phyloP scores from a whole-genome alignment of 1,140 invertebrate species.

The Solenopsis invicta region DNA sequence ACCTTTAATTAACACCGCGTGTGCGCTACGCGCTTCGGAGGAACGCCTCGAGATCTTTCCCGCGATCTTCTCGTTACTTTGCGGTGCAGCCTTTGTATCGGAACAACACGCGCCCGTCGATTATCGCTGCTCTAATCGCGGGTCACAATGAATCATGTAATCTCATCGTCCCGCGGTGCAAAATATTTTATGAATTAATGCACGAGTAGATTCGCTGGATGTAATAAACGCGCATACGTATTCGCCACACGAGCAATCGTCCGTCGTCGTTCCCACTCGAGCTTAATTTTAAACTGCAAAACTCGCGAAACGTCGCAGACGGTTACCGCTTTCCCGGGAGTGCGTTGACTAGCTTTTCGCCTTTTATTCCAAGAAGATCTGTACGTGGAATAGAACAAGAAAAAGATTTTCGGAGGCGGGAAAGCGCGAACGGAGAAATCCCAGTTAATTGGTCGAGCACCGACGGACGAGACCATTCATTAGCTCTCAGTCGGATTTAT shows the following conservation, averaged over 20 bases:
- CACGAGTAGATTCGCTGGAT: constrained; percentile 29
- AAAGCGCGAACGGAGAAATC: constrained; percentile 25
- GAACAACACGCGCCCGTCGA: not conserved
- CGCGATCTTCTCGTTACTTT: not conserved
- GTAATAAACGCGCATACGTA: constrained; percentile 42
- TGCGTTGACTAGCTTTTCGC: constrained; percentile 4
- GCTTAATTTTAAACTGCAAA: constrained; percentile 59
- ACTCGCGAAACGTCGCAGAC: constrained; percentile 47
- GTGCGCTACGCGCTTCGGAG: not conserved
- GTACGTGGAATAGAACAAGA: constrained; percentile 1
- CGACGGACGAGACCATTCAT: not conserved
- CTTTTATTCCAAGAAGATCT: constrained; percentile 35
- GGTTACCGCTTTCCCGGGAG: constrained; percentile 29
- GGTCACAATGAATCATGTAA: constrained; percentile 32
- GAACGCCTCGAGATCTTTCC: not conserved
- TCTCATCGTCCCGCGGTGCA: not conserved
- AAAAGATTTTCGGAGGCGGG: constrained; percentile 12
- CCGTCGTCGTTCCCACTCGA: constrained; percentile 14
- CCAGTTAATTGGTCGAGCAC: constrained; percentile 3
- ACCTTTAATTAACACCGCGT: not conserved
- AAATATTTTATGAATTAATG: constrained; percentile 67
- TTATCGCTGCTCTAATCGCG: constrained; percentile 52
- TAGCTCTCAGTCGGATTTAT: not conserved
- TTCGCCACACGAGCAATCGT: not conserved
- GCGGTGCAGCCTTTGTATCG: not conserved